These are phyloP conservation scores for Battus philenor DNA, from an alignment of 1,140 invertebrate genomes.

Conservation along the genomic window DNA sequence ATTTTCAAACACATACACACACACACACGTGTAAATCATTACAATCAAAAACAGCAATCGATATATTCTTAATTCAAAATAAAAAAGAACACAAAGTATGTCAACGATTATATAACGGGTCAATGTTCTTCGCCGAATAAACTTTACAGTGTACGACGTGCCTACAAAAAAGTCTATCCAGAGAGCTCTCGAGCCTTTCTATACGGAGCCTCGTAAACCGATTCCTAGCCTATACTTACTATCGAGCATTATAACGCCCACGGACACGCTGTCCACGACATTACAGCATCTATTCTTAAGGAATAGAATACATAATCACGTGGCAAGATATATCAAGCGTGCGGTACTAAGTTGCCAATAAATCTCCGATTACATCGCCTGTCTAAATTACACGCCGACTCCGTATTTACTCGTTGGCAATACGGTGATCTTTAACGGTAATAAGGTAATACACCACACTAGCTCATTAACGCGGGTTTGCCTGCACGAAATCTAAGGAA, in stretches of 20 bases:
- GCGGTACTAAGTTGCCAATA: constrained; percentile 11
- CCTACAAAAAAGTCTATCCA: constrained; percentile 1
- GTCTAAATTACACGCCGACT: constrained; percentile 7
- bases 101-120: no score
- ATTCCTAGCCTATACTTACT: constrained; percentile 12
- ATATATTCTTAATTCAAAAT: no score
- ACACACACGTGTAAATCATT: no score
- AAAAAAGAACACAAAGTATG: no score
- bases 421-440: constrained; percentile 11
- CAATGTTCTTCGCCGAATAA: constrained; percentile 1
- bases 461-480: constrained; percentile 1
- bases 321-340: background rate
- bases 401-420: constrained; percentile 11
- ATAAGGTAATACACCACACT: constrained; percentile 2
- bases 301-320: background rate
- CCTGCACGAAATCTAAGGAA: constrained; percentile 2
- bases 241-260: constrained; percentile 7
- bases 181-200: constrained; percentile 3
- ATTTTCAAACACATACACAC: no score
- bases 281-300: background rate
- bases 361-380: constrained; percentile 13
- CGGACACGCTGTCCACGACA: background rate
- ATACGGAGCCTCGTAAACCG: constrained; percentile 8
- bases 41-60: no score
- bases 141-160: background rate